Evolutionary conservation across 2,797 vertebrate genomes (phyloP).

Genomic region (Notamacropus eugenii): DNA sequence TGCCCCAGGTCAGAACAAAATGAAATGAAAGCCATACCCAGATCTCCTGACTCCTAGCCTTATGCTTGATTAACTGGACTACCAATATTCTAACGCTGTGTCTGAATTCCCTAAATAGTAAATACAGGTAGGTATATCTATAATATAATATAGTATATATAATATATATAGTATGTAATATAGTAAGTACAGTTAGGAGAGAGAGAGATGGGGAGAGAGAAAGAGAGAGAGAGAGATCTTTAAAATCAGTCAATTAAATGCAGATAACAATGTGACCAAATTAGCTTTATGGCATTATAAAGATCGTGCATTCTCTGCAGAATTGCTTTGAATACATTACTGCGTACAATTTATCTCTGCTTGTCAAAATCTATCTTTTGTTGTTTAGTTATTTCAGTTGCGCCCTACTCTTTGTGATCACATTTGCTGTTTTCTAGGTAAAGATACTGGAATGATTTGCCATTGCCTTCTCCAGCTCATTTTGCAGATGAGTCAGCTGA

Average conservation of each 20-base stretch:
- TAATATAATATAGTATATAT: too few relatives aligned
- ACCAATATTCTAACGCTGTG: background rate
- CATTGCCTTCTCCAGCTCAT: background rate
- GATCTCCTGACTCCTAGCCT: background rate
- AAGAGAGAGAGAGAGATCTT: conserved; percentile 20
- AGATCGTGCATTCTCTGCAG: conserved; percentile 40
- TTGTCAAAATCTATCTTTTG: conserved; percentile 57
- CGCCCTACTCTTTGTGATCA: background rate
- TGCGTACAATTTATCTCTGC: conserved; percentile 51
- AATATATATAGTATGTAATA: too few relatives aligned
- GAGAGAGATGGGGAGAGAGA: conserved; percentile 29
- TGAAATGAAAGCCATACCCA: background rate
- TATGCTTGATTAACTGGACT: background rate
- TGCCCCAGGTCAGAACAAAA: background rate
- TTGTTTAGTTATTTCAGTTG: background rate
- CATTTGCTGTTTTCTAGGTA: background rate
- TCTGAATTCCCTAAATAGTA: background rate
- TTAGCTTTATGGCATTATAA: conserved; percentile 50
- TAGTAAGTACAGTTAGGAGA: too few relatives aligned
- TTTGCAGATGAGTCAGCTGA: background rate
- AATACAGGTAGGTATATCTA: too few relatives aligned
- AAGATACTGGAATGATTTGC: background rate
- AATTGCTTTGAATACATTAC: conserved; percentile 45
- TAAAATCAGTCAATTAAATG: conserved; percentile 54
- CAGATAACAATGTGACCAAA: conserved; percentile 56